phyloP scores from a whole-genome alignment of 2,797 vertebrate species.

The Sarcoramphus papa region DNA sequence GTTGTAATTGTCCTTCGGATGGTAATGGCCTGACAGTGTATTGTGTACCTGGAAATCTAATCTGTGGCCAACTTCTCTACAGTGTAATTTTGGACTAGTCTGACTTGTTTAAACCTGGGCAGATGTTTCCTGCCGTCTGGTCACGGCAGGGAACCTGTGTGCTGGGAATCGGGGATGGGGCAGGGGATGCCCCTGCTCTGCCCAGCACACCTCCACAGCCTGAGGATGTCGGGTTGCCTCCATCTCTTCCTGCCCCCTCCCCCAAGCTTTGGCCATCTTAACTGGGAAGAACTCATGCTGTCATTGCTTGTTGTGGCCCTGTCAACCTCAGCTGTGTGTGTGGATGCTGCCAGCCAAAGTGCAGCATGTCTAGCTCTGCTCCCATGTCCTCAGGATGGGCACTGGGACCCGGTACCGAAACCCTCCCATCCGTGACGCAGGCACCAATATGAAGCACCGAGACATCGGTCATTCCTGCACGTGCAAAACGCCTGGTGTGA shows the following conservation, averaged over 20 bases:
- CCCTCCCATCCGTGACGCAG: not conserved
- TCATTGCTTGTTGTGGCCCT: not conserved
- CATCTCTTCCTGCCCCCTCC: not conserved
- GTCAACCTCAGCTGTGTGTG: not conserved
- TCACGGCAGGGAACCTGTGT: not conserved
- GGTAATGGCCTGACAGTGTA: not conserved
- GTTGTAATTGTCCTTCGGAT: not conserved
- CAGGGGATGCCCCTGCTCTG: not conserved
- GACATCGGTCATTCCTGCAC: fast-evolving
- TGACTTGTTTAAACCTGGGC: not conserved
- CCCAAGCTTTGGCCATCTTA: not conserved
- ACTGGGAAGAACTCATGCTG: not conserved
- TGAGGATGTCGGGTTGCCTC: not conserved
- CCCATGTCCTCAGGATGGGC: not conserved
- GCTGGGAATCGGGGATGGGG: not conserved
- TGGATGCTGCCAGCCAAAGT: not conserved
- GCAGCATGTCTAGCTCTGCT: not conserved
- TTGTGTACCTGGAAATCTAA: not conserved
- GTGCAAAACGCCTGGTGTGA: not conserved
- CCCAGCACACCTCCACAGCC: not conserved
- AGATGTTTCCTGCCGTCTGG: conserved; percentile 34
- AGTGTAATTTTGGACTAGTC: not conserved
- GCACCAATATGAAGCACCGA: not conserved
- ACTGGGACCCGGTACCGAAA: not conserved
- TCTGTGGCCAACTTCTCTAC: not conserved